These are phyloP conservation scores for Cylindroiulus punctatus DNA, from an alignment of 2,888 invertebrate species.

Conservation along the genomic window DNA sequence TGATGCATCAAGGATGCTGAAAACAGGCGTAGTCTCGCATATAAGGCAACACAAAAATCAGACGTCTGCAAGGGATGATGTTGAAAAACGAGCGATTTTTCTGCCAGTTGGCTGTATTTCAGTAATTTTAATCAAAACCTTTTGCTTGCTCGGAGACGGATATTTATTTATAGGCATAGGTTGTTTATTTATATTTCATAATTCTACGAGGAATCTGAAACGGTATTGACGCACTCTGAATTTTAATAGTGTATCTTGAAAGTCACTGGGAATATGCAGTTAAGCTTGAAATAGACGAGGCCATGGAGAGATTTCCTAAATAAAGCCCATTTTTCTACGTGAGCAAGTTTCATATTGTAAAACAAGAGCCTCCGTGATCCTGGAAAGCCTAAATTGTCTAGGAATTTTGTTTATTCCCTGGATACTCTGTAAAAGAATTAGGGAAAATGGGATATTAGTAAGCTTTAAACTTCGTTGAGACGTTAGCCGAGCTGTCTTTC, in stretches of 20 bases:
- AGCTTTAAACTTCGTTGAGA: conserved; percentile 30
- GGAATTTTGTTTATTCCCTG: conserved; percentile 25
- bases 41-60: not conserved
- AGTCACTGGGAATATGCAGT: not conserved
- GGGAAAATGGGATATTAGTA: conserved; percentile 47
- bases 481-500: not conserved
- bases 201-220: not conserved
- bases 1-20: conserved; percentile 26
- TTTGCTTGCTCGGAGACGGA: not conserved
- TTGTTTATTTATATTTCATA: conserved; percentile 27
- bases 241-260: not conserved
- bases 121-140: conserved; percentile 39
- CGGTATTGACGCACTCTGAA: not conserved
- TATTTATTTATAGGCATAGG: not conserved
- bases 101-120: conserved; percentile 27
- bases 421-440: conserved; percentile 17
- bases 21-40: not conserved
- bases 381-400: conserved; percentile 7
- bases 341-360: conserved; percentile 6
- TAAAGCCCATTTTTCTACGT: conserved; percentile 28
- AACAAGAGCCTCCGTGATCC: conserved; percentile 15
- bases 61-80: not conserved
- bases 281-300: conserved; percentile 26
- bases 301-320: conserved; percentile 11
- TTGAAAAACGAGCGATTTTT: not conserved